Evolutionary conservation across 2,888 invertebrate genomes (phyloP), one percentile per base, ranked within the genome.

Genomic region (Trachelus stipa): DNA sequence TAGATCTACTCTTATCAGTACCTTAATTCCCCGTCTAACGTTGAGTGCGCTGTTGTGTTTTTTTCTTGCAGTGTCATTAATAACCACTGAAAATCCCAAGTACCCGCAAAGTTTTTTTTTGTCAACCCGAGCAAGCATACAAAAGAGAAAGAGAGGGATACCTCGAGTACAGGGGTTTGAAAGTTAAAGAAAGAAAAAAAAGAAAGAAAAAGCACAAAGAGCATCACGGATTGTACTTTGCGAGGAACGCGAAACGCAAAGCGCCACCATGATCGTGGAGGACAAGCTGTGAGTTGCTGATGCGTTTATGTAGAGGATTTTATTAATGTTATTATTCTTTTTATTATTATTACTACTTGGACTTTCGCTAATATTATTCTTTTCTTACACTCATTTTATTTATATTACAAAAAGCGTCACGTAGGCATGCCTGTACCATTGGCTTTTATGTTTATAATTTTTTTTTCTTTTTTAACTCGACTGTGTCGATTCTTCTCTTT

Each of bases 211-310:
- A 56, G 4, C 12, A 15, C 4, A 40, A 56, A 56, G 40, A 56
- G 23, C 40, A 23, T 56, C 40, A 56, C 40, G 40, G 40, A 56
- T 56, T 56, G 40, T 56, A 23, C 40, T 56, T 56, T 9, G 23
- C 23, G 40, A 23, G 15, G 40, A 56, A 56, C 23, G 40, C 23
- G 40, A 56, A 56, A 9, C 23, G 87, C 86, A 88, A 82, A 79
- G 83, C 85, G 83, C 82, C 90, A 90, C 82, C 90, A 91, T 91
- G 91, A 91, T 91, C 88, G 91, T 91, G 87, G 91, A 91, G 85
- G 91, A 91, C 81, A 91, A 90, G 90, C 89, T 87, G 91, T 91
- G 91, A 91, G 91, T 91, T 85, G 81, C 81, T 79, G 81, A 9
- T 71, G 71, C 31, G 71, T 34, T 30, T 71, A 2, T 31, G 71